Conservation (phyloP, 2,888 invertebrate genomes). For the Epsilonema sp. region DNA sequence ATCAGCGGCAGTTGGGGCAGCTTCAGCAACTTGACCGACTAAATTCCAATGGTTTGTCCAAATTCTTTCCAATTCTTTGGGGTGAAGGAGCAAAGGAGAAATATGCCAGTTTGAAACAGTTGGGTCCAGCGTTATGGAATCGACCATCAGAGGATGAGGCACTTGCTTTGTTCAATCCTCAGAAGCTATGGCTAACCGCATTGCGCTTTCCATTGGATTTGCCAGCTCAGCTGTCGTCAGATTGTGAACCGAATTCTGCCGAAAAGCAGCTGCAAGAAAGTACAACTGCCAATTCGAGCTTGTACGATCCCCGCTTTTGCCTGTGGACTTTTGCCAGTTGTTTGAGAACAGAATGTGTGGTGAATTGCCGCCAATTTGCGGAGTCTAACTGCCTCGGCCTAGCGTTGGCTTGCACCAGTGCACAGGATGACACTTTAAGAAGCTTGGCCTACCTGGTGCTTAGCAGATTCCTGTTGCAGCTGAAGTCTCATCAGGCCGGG, state of each 20-base stretch:
- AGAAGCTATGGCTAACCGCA: not conserved
- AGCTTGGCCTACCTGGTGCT: not conserved
- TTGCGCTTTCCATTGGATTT: not conserved
- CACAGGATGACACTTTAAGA: not conserved
- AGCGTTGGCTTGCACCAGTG: not conserved
- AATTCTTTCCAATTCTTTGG: not conserved
- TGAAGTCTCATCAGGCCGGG: constrained; percentile 33
- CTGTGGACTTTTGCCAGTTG: constrained; percentile 53
- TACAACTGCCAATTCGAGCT: too few relatives aligned
- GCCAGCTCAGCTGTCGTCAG: too few relatives aligned
- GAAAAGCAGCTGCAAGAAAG: too few relatives aligned
- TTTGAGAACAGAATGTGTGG: constrained; percentile 50
- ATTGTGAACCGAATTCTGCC: too few relatives aligned
- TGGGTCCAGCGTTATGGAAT: not conserved
- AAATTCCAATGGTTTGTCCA: not conserved
- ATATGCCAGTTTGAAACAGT: not conserved
- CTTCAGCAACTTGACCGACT: not conserved
- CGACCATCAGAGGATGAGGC: not conserved
- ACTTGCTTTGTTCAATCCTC: not conserved
- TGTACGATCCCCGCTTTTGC: too few relatives aligned
- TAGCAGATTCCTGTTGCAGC: not conserved
- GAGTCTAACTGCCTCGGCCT: not conserved
- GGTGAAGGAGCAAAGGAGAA: not conserved
- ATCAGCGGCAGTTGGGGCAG: not conserved
- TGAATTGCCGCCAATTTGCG: not conserved